Percentiles rank a stretch among this genome's conserved stretches.
Conservation (phyloP, 2,113 vertebrate genomes). For the Anhinga rufa region DNA sequence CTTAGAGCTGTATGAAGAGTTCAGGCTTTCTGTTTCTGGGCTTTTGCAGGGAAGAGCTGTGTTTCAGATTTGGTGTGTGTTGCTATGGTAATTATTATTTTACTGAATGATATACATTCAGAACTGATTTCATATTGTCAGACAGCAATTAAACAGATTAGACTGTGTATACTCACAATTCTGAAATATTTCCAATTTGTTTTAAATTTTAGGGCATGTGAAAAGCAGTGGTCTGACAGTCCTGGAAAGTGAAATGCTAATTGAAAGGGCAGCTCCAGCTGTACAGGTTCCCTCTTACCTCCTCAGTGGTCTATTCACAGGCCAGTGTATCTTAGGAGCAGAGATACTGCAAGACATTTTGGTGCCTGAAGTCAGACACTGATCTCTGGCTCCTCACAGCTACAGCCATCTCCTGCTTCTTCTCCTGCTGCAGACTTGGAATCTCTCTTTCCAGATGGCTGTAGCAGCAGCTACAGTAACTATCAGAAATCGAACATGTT, state of each 20-base stretch:
- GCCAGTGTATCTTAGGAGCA: not conserved
- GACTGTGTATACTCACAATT: conserved; percentile 29
- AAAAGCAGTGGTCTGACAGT: not conserved
- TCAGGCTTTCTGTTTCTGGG: conserved; percentile 45
- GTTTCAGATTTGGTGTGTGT: conserved; percentile 55
- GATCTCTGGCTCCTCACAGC: not conserved
- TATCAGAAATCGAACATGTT: not conserved
- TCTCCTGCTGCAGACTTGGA: not conserved
- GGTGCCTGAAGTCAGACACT: not conserved
- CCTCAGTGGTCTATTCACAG: not conserved
- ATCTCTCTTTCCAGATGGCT: not conserved
- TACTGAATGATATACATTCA: conserved; percentile 61
- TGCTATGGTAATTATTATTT: conserved; percentile 76
- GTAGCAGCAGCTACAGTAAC: not conserved
- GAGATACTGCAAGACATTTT: not conserved
- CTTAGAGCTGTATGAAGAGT: conserved; percentile 42
- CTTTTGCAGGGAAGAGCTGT: conserved; percentile 29
- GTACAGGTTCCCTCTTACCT: not conserved
- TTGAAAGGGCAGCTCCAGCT: not conserved
- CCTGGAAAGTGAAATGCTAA: not conserved
- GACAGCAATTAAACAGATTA: conserved; percentile 67
- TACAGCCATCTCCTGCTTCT: not conserved
- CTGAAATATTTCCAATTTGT: conserved; percentile 25
- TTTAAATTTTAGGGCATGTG: conserved; percentile 17
- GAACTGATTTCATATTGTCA: conserved; percentile 63